phyloP scores from a whole-genome alignment of 2,888 invertebrate genomes.

The Lomographa bimaculata region DNA sequence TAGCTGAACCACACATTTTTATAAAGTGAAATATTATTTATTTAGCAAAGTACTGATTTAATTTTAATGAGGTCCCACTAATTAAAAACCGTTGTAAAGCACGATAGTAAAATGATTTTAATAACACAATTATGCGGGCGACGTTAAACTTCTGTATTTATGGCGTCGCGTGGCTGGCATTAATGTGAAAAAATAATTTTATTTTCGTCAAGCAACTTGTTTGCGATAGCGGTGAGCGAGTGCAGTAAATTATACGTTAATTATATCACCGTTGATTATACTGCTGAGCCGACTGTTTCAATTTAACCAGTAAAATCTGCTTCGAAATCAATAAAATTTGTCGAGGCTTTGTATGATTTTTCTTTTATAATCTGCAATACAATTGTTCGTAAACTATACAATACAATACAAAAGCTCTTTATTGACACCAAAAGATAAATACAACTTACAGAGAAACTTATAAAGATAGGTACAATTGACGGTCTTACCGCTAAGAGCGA shows the following conservation, averaged over 20 bases:
- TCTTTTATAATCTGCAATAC: too few relatives aligned
- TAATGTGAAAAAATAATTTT: constrained; percentile 55
- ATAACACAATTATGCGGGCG: constrained; percentile 42
- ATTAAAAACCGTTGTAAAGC: constrained; percentile 32
- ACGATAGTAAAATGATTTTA: constrained; percentile 49
- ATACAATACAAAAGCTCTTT: too few relatives aligned
- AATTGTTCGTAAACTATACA: too few relatives aligned
- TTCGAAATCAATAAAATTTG: background rate
- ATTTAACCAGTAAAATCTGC: constrained; percentile 55
- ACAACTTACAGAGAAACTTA: too few relatives aligned
- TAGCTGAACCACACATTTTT: too few relatives aligned
- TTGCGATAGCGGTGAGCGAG: constrained; percentile 57
- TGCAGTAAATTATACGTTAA: constrained; percentile 71
- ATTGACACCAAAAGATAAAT: too few relatives aligned
- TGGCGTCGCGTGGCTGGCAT: constrained; percentile 61
- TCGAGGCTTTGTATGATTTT: too few relatives aligned
- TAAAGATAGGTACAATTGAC: too few relatives aligned
- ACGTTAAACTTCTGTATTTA: constrained; percentile 69
- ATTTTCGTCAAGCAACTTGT: constrained; percentile 72
- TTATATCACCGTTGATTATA: constrained; percentile 70
- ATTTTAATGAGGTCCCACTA: constrained; percentile 22
- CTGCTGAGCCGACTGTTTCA: constrained; percentile 55
- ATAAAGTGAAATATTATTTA: too few relatives aligned
- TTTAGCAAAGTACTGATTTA: too few relatives aligned
- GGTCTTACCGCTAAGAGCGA: too few relatives aligned